Evolutionary conservation across 1,140 invertebrate species (phyloP), one percentile per base, ranked within the genome.

Genomic region (Brachionus manjavacas): DNA sequence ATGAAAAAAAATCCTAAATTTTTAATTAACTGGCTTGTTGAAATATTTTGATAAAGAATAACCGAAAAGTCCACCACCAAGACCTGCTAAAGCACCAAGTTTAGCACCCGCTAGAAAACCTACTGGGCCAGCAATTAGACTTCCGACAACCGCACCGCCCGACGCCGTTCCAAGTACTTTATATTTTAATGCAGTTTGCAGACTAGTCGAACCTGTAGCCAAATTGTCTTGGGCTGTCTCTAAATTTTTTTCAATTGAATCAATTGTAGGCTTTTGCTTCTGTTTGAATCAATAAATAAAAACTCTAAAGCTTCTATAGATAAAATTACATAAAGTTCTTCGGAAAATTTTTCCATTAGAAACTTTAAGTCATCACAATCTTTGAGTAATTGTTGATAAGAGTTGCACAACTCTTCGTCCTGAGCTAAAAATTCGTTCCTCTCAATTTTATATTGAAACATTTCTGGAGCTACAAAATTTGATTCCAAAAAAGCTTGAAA

Each of bases 201-300:
- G 12, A 20, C 46, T 81, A 3, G 20, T 23, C 7, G 49, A 16
- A 23, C 79, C 79, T 11, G 7, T 11, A 6, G 60, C n/a, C 12
- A 81, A 25, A 23, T 43, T 64, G n/a, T 41, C 31, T 64, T 64
- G 3, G 12, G 39, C 46, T 39, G 9, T 35, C 1, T 20, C n/a
- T 14, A 81, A 2, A 68, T 81, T 81, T 68, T 46, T 60, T 46
- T 81, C 79, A 23, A 81, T 81, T 28, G 64, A 64, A 43, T 81
- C 79, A 68, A 81, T 81, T 14, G 79, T 81, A 4, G 79, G 79
- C n/a, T 81, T 81, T 39, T 81, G 79, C 39, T 64, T 81, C 79
- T 81, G 12, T 43, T 2, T 49, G 52, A 23, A 49, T 46, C 4
- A 49, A 25, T 35, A 4, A 16, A 41, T 41, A 74, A 41, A n/a